phyloP scores from a whole-genome alignment of 92 coral and sea anemone species.

The Zoanthus sansibaricus region DNA sequence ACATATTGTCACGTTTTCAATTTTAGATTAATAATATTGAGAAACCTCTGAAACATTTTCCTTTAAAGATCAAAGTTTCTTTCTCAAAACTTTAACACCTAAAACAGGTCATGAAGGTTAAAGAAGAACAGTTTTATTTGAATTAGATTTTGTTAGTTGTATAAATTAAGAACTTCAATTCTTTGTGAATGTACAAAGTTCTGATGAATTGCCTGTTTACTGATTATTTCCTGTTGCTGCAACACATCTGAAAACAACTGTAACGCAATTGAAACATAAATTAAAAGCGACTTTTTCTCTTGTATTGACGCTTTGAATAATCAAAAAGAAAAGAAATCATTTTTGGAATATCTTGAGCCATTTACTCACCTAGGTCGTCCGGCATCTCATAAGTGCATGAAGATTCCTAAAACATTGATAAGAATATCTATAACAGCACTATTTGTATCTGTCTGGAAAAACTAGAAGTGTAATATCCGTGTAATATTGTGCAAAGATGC shows the following conservation, averaged over 20 bases:
- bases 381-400: neutral
- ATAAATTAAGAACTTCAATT: too few relatives aligned
- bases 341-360: too few relatives aligned
- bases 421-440: neutral
- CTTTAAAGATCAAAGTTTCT: too few relatives aligned
- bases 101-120: too few relatives aligned
- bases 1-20: too few relatives aligned
- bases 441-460: neutral
- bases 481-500: neutral
- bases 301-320: neutral
- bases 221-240: neutral
- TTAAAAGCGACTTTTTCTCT: neutral
- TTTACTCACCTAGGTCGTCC: neutral
- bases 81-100: too few relatives aligned
- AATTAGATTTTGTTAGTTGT: too few relatives aligned
- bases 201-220: neutral
- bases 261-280: neutral
- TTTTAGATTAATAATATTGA: too few relatives aligned
- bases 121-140: too few relatives aligned
- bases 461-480: neutral
- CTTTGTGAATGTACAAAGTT: too few relatives aligned
- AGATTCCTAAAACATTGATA: neutral
- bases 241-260: neutral
- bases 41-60: too few relatives aligned
- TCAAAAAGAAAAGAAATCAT: too few relatives aligned